phyloP scores from a whole-genome alignment of 1,140 invertebrate species.

The Drosophila pectinifera region DNA sequence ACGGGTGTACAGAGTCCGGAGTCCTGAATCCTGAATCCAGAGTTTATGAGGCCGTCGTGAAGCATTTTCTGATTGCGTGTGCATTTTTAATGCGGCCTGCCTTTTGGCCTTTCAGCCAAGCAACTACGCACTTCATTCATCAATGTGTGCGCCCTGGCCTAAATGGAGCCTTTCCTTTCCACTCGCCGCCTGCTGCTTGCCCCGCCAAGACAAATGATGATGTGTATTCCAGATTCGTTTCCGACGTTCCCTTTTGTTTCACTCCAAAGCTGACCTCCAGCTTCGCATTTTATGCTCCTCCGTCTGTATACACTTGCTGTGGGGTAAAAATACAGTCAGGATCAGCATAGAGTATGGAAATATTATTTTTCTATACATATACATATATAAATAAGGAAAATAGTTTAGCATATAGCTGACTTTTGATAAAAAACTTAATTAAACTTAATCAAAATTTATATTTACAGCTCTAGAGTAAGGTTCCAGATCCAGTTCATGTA shows the following conservation, averaged over 20 bases:
- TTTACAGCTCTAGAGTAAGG: no score
- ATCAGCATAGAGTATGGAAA: background rate
- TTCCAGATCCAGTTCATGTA: no score
- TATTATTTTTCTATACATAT: no score
- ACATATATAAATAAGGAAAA: no score
- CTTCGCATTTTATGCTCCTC: slow-evolving; percentile 1
- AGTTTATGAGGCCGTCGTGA: slow-evolving; percentile 45
- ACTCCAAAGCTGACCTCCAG: slow-evolving; percentile 32
- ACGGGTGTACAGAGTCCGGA: background rate
- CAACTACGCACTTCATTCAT: slow-evolving; percentile 78
- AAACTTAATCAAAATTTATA: no score
- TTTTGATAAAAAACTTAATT: no score
- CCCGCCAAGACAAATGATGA: slow-evolving; percentile 76
- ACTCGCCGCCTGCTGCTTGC: background rate
- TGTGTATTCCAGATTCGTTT: slow-evolving; percentile 53
- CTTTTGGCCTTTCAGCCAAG: slow-evolving; percentile 65
- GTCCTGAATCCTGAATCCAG: slow-evolving; percentile 17
- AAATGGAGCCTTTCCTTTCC: slow-evolving; percentile 25
- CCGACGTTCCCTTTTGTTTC: slow-evolving; percentile 28
- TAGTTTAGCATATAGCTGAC: no score
- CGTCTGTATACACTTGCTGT: background rate
- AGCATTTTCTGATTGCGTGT: slow-evolving; percentile 81
- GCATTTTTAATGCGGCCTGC: slow-evolving; percentile 76
- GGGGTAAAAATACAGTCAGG: background rate
- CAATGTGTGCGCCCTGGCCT: slow-evolving; percentile 65